These are phyloP conservation scores for Erythrocercus mccallii DNA, from an alignment of 2,113 vertebrate genomes.

Conservation along the genomic window DNA sequence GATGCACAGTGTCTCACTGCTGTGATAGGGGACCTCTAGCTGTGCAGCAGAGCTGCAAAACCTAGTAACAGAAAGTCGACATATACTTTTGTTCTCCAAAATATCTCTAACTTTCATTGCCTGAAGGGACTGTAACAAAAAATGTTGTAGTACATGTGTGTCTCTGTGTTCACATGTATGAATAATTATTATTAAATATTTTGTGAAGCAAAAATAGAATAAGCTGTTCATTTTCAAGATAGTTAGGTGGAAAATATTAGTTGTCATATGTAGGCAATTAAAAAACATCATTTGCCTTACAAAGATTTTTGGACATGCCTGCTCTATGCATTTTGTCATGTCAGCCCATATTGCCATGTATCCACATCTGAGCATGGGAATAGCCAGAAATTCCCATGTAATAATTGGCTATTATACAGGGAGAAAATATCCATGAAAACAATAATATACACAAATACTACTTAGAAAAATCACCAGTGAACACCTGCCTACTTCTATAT, in stretches of 20 bases:
- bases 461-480: not conserved
- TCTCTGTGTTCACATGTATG: not conserved
- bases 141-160: not conserved
- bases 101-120: not conserved
- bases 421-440: not conserved
- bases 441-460: not conserved
- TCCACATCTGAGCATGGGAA: not conserved
- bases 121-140: not conserved
- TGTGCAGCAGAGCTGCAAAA: not conserved
- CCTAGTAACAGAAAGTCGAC: not conserved
- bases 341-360: not conserved
- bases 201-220: not conserved
- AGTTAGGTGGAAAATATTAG: not conserved
- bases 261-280: not conserved
- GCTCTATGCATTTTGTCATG: not conserved
- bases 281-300: not conserved
- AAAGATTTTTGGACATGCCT: not conserved
- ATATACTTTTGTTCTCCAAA: not conserved
- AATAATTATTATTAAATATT: not conserved
- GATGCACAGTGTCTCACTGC: not conserved
- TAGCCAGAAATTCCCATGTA: not conserved
- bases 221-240: not conserved
- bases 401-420: not conserved
- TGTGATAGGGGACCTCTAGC: not conserved
- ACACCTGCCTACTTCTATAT: not conserved